These are phyloP conservation scores for Orthosia incerta DNA, from an alignment of 2,888 invertebrate species.

Conservation along the genomic window DNA sequence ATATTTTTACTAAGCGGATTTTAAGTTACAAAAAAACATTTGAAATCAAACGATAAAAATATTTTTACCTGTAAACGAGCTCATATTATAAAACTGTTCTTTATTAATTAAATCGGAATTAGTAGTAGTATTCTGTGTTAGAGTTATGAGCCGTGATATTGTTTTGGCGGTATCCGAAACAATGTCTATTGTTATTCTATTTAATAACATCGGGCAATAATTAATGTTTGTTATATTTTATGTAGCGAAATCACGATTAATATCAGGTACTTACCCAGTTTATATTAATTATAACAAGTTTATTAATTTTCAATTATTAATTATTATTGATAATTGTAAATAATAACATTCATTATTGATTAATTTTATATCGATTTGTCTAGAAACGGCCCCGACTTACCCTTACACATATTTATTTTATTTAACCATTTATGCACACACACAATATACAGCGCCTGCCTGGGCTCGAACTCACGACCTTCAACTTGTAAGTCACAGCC, in stretches of 20 bases:
- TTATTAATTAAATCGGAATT: background rate
- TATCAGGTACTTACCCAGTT: background rate
- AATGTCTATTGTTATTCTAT: background rate
- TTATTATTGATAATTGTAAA: too few species aligned
- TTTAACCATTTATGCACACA: too few species aligned
- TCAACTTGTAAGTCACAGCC: too few species aligned
- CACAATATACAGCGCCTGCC: too few species aligned
- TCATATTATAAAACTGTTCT: background rate
- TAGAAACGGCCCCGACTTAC: too few species aligned
- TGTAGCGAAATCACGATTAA: background rate
- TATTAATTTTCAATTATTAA: background rate
- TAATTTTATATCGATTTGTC: too few species aligned
- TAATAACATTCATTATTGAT: background rate
- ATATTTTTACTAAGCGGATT: too few species aligned
- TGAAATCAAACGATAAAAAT: slow-evolving; percentile 3
- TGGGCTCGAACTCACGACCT: too few species aligned
- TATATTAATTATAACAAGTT: background rate
- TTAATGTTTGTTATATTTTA: background rate
- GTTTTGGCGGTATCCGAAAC: slow-evolving; percentile 1
- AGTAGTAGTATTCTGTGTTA: too few species aligned
- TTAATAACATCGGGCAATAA: background rate
- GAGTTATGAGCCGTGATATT: background rate
- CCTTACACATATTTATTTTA: too few species aligned
- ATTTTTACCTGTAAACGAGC: background rate
- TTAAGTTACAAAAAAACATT: background rate